phyloP scores from a whole-genome alignment of 2,113 vertebrate species.

The Campylorhamphus procurvoides region DNA sequence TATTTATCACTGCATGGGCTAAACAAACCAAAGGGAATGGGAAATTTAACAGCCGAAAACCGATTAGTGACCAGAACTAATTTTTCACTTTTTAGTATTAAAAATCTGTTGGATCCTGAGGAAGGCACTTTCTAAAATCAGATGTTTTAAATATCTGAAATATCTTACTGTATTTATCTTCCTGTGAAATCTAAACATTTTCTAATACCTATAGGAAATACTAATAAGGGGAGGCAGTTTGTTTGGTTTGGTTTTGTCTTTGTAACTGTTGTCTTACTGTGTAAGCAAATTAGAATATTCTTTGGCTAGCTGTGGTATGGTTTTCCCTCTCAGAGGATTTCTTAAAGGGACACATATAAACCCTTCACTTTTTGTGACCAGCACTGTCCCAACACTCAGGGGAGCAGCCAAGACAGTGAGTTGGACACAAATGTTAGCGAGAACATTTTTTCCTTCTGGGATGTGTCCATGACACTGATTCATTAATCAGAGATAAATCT shows the following conservation, averaged over 20 bases:
- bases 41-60: background rate
- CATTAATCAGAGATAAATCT: background rate
- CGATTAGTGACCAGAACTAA: background rate
- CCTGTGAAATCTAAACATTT: background rate
- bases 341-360: background rate
- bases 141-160: background rate
- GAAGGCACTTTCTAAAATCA: background rate
- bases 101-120: background rate
- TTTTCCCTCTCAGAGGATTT: background rate
- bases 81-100: background rate
- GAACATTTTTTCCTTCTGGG: background rate
- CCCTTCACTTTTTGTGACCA: background rate
- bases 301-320: background rate
- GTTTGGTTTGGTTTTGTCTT: background rate
- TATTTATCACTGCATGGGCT: background rate
- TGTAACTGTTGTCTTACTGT: background rate
- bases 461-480: background rate
- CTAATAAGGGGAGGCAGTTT: fast-evolving
- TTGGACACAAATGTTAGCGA: background rate
- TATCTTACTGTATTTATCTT: background rate
- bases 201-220: background rate
- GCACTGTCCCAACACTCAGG: background rate
- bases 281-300: background rate
- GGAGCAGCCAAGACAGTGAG: background rate
- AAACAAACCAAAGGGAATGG: background rate